phyloP scores from a whole-genome alignment of 2,797 vertebrate species.

The Monodelphis domestica region DNA sequence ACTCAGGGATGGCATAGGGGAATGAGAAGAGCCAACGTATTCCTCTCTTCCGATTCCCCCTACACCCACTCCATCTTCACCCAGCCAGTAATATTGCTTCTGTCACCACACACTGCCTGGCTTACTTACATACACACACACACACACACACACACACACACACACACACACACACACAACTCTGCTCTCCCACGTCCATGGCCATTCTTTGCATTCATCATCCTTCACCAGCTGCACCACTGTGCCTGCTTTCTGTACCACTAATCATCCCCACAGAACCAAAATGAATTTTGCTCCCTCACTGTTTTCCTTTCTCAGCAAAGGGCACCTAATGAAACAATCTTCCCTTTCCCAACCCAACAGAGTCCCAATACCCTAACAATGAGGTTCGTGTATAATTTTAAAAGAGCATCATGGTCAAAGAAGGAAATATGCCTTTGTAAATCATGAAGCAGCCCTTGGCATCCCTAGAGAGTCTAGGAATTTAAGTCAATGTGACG shows the following conservation, averaged over 20 bases:
- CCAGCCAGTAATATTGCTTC: not conserved
- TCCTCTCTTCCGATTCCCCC: not conserved
- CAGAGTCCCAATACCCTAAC: not conserved
- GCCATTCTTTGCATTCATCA: not conserved
- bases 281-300: not conserved
- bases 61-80: not conserved
- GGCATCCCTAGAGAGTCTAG: not conserved
- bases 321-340: not conserved
- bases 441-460: not conserved
- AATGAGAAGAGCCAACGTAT: not conserved
- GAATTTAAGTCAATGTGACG: slow-evolving; percentile 20
- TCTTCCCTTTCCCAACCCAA: not conserved
- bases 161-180: not conserved
- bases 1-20: not conserved
- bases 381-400: not conserved
- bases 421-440: not conserved
- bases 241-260: not conserved
- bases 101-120: not conserved
- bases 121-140: too few species aligned
- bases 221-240: not conserved
- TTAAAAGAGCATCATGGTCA: not conserved
- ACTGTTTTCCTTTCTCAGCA: not conserved
- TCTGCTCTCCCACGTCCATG: not conserved
- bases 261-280: not conserved
- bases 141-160: too few species aligned